Base-by-base conservation (phyloP, 2,113 vertebrate species). In the Muntiacus reevesi region DNA sequence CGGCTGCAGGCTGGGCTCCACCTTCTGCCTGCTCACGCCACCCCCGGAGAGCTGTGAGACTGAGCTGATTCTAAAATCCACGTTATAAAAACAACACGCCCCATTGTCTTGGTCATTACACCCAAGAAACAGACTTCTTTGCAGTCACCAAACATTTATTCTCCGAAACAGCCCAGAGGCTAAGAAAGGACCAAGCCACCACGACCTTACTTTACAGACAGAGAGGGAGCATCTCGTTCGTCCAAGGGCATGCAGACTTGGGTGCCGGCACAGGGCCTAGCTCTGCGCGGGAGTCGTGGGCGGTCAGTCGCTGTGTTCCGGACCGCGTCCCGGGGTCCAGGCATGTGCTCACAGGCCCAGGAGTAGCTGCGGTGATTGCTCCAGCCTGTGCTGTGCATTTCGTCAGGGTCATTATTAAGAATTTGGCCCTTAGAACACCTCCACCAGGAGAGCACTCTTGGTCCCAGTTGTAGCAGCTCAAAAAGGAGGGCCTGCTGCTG, bases 331-430 rank as follows among this genome's bases (percentile, higher is more conserved):
- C 2, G 6, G 15, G 36, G 45, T 2, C 57, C 57, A 6, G 47
- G 67, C 25, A 0, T 15, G 33, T 23, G 16, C 4, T 4, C 7
- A 3, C 6, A 0, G 36, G n/a, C 36, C 12, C 57, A 7, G 19
- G 21, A 47, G 30, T 5, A 23, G 12, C 90, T 2, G 79, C 16
- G 0, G 30, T 25, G 9, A 14, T 2, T 16, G 52, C 43, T 45
- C 6, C 7, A 9, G 6, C 0, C 71, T 1, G 2, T 14, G n/a
- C 13, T 19, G 1, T 16, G 33, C 10, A 0, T 3, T 15, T 15
- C 0, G 0, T 3, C 40, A 27, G 60, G 17, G 15, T 27, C 23
- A 1, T 14, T 43, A 3, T 55, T 30, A 5, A 27, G 2, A 3
- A 4, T 5, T 14, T 15, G 19, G 43, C 25, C 67, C 54, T 47